phyloP scores from a whole-genome alignment of 2,797 vertebrate genomes.

The Sebastolobus alascanus region DNA sequence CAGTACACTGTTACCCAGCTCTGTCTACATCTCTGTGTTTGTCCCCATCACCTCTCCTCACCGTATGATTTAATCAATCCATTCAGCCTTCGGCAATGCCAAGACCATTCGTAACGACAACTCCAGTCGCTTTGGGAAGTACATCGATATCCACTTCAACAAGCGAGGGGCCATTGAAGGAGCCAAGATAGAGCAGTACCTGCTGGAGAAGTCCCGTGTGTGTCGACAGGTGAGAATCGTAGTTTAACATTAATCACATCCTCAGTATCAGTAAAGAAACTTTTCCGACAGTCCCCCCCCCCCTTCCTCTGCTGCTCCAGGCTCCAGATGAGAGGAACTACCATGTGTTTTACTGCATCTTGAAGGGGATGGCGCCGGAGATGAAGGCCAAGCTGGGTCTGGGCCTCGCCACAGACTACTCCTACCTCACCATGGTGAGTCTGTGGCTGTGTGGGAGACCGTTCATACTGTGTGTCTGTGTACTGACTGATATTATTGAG shows the following conservation, averaged over 20 bases:
- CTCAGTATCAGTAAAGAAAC: background rate
- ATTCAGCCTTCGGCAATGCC: constrained; percentile 94
- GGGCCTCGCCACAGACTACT: constrained; percentile 92
- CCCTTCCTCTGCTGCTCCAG: constrained; percentile 79
- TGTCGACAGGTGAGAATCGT: constrained; percentile 91
- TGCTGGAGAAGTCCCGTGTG: constrained; percentile 97
- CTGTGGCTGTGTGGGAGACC: background rate
- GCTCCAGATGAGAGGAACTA: constrained; percentile 96
- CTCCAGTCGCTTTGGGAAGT: constrained; percentile 97
- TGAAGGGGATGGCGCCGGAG: constrained; percentile 92
- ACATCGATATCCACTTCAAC: constrained; percentile 98
- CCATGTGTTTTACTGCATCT: constrained; percentile 98
- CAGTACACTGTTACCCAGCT: background rate
- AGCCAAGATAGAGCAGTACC: constrained; percentile 97
- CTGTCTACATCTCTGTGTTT: background rate
- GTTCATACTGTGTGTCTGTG: background rate
- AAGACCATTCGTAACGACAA: constrained; percentile 99
- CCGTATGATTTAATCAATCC: background rate
- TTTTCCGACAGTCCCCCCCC: background rate
- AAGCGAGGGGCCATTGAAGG: constrained; percentile 96
- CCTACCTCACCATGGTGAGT: constrained; percentile 95
- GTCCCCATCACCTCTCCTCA: background rate
- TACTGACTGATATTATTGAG: background rate
- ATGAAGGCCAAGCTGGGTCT: constrained; percentile 94
- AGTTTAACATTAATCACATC: background rate